A percentile compares a stretch with the other conserved stretches of the same genome.
Evolutionary conservation across 2,113 vertebrate species (phyloP).

Genomic region (Gobio gobio): DNA sequence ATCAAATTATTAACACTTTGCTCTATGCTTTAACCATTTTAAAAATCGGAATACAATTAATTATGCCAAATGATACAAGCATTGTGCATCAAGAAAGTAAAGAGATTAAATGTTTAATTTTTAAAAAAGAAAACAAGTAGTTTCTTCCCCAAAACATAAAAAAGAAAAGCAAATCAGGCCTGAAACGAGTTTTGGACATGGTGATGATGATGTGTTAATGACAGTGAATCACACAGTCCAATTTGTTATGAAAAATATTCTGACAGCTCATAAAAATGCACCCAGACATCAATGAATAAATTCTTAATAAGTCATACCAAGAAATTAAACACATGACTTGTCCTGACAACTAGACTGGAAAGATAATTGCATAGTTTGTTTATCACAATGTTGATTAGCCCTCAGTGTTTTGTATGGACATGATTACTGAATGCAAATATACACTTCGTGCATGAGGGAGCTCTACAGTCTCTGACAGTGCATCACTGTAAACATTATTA

Average conservation of each 20-base stretch:
- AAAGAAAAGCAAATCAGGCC: background rate
- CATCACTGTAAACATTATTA: conserved; percentile 45
- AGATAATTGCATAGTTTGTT: conserved; percentile 60
- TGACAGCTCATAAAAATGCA: conserved; percentile 46
- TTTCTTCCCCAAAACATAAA: background rate
- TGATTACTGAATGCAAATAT: conserved; percentile 51
- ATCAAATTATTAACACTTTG: background rate
- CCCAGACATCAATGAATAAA: conserved; percentile 45
- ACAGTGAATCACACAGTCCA: conserved; percentile 31
- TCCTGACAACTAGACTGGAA: conserved; percentile 52
- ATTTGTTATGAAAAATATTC: conserved; percentile 27
- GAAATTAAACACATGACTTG: conserved; percentile 53
- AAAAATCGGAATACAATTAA: no score
- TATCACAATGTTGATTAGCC: conserved; percentile 57
- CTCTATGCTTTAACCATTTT: background rate
- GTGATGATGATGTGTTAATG: background rate
- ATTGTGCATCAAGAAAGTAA: no score
- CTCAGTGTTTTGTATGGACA: conserved; percentile 41
- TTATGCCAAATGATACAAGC: no score
- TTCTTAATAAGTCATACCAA: conserved; percentile 44
- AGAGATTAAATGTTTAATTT: background rate
- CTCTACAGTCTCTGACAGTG: conserved; percentile 18
- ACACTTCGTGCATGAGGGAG: conserved; percentile 42
- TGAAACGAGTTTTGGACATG: background rate
- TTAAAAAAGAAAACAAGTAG: background rate